Conservation (phyloP, 1,140 invertebrate genomes). For the Colletes latitarsis region DNA sequence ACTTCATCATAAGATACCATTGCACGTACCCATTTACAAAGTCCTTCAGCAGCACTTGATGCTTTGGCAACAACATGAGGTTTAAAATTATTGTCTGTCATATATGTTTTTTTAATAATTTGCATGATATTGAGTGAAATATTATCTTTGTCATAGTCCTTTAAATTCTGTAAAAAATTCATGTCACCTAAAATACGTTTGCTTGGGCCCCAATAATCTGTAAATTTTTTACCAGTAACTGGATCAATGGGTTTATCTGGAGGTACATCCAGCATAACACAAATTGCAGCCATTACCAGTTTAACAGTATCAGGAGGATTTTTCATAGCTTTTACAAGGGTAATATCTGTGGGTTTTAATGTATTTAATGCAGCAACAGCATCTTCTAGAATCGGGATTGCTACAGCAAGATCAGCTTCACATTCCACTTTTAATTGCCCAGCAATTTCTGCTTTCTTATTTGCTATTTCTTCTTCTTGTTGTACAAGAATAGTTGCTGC, state of each 20-base stretch:
- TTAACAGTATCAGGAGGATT: slow-evolving; percentile 89
- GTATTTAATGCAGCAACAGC: slow-evolving; percentile 86
- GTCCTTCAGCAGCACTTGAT: slow-evolving; percentile 86
- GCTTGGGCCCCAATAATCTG: slow-evolving; percentile 89
- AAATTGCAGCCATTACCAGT: slow-evolving; percentile 89
- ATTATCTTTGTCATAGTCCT: slow-evolving; percentile 88
- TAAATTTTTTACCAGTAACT: slow-evolving; percentile 83
- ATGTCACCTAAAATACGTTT: slow-evolving; percentile 88
- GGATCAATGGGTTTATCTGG: slow-evolving; percentile 85
- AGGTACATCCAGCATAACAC: slow-evolving; percentile 87
- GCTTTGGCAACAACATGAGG: slow-evolving; percentile 87
- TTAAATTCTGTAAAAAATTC: slow-evolving; percentile 85
- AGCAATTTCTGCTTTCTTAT: slow-evolving; percentile 85
- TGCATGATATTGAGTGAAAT: slow-evolving; percentile 84
- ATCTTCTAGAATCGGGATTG: slow-evolving; percentile 86
- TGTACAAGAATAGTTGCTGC: slow-evolving; percentile 85
- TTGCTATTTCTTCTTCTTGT: slow-evolving; percentile 86
- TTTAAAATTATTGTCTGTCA: slow-evolving; percentile 85
- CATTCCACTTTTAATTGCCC: slow-evolving; percentile 85
- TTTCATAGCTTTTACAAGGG: slow-evolving; percentile 91
- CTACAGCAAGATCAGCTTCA: slow-evolving; percentile 86
- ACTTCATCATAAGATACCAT: slow-evolving; percentile 89
- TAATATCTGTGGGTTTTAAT: slow-evolving; percentile 89
- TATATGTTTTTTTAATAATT: slow-evolving; percentile 85
- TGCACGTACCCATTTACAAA: slow-evolving; percentile 88